These are phyloP conservation scores for Heliconius congener DNA, from an alignment of 1,140 invertebrate genomes.

Conservation along the genomic window DNA sequence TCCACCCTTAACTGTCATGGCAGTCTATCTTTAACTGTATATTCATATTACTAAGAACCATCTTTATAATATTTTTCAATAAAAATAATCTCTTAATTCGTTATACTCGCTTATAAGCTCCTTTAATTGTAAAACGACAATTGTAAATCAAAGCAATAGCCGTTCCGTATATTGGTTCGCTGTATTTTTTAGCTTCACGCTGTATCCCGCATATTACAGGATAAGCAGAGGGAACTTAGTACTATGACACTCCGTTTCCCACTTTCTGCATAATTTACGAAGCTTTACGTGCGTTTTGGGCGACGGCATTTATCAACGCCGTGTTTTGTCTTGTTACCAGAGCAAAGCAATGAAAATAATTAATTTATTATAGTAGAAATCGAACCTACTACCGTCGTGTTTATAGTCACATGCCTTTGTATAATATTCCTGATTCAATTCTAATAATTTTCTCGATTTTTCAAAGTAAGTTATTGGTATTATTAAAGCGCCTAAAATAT, in stretches of 20 bases:
- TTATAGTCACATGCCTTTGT: neutral
- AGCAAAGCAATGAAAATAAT: slow-evolving; percentile 1
- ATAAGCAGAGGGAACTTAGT: neutral
- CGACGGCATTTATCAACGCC: neutral
- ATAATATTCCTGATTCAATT: too few relatives aligned
- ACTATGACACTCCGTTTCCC: neutral
- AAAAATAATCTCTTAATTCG: too few relatives aligned
- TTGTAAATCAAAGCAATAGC: too few relatives aligned
- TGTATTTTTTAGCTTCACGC: too few relatives aligned
- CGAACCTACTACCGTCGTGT: neutral
- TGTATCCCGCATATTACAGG: neutral
- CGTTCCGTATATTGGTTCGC: too few relatives aligned
- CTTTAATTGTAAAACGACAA: too few relatives aligned
- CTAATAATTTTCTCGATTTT: too few relatives aligned
- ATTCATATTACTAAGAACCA: too few relatives aligned
- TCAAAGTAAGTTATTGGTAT: neutral
- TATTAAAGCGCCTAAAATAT: neutral
- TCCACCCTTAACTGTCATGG: too few relatives aligned
- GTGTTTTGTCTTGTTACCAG: neutral
- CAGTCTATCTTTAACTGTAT: too few relatives aligned
- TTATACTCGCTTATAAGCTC: too few relatives aligned
- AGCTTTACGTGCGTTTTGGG: neutral
- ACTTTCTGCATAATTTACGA: neutral
- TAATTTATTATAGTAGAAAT: neutral
- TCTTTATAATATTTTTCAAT: too few relatives aligned